Evolutionary conservation across 2,113 vertebrate species (phyloP).

Genomic region (Leucosticte australis): DNA sequence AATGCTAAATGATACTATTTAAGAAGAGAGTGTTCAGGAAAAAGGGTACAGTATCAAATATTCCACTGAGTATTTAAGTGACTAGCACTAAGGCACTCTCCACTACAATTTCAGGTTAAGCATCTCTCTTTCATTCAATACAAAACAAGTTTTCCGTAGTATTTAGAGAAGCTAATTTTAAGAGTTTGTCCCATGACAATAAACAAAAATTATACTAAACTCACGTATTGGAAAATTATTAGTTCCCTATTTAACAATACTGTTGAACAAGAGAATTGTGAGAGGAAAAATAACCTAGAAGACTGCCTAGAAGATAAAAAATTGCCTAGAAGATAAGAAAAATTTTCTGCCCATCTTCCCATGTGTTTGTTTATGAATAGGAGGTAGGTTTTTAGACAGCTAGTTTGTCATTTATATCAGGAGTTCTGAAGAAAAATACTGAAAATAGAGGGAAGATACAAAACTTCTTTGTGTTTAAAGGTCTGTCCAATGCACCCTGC

Average conservation of each 20-base stretch:
- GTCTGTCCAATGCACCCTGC: background rate
- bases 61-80: background rate
- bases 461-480: background rate
- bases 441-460: background rate
- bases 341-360: background rate
- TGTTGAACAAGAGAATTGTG: background rate
- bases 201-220: background rate
- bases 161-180: background rate
- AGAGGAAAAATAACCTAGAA: background rate
- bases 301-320: background rate
- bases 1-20: background rate
- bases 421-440: background rate
- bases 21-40: background rate
- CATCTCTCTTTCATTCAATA: background rate
- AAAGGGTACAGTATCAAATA: background rate
- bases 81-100: background rate
- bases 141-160: background rate
- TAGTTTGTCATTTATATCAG: background rate
- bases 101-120: background rate
- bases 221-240: background rate
- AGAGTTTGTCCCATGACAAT: background rate
- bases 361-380: constrained; percentile 34
- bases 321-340: background rate
- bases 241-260: background rate
- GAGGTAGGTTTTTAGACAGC: constrained; percentile 12